These are phyloP conservation scores for Carlito syrichta DNA, from an alignment of 2,113 vertebrate genomes.

Conservation along the genomic window DNA sequence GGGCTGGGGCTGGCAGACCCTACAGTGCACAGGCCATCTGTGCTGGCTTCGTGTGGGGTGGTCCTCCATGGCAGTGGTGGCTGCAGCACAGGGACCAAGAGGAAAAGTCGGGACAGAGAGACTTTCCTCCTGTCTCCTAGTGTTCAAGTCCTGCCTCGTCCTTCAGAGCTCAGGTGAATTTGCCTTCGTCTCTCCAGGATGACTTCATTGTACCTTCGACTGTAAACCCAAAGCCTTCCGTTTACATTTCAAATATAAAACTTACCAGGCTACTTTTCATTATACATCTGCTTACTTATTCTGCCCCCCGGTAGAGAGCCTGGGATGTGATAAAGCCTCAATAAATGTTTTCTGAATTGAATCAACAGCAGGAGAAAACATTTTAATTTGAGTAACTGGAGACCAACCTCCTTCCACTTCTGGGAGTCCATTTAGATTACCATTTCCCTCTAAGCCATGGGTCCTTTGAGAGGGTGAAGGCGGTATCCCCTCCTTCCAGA, in stretches of 20 bases:
- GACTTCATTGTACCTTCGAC: constrained; percentile 34
- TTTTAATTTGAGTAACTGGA: constrained; percentile 12
- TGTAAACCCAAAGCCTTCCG: constrained; percentile 44
- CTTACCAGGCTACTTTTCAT: constrained; percentile 57
- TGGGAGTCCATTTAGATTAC: not conserved
- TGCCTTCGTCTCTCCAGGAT: constrained; percentile 16
- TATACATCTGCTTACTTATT: constrained; percentile 42
- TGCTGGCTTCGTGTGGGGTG: not conserved
- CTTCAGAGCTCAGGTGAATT: constrained; percentile 44
- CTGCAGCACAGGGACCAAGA: not conserved
- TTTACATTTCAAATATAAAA: constrained; percentile 61
- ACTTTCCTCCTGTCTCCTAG: not conserved
- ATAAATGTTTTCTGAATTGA: constrained; percentile 51
- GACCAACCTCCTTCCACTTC: not conserved
- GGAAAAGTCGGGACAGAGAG: not conserved
- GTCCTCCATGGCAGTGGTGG: not conserved
- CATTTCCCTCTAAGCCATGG: not conserved
- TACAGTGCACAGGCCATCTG: not conserved
- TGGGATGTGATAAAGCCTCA: constrained; percentile 44
- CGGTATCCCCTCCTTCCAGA: too few relatives aligned
- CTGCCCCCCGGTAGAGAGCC: not conserved
- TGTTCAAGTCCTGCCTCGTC: constrained; percentile 4
- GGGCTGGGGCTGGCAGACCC: not conserved
- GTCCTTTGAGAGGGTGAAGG: not conserved
- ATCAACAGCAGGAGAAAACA: constrained; percentile 10